Base-by-base conservation (phyloP, 2,888 invertebrate genomes). In the Calameuta filiformis region DNA sequence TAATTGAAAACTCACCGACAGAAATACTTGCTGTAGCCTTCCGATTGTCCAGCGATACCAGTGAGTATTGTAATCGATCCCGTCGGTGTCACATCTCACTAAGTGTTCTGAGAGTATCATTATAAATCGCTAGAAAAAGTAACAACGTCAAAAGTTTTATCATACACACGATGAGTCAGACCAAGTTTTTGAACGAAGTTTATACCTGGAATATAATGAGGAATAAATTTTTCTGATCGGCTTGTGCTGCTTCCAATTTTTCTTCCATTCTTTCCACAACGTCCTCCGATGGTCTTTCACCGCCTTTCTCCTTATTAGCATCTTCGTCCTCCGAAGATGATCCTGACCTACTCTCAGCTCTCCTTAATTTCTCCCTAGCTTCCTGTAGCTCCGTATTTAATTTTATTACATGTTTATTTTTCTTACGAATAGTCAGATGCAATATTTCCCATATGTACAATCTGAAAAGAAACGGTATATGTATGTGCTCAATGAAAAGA, bases 1-100 rank as follows among this genome's bases (percentile, higher is more conserved):
- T 56, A 40, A 56, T 35, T 56, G 9, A 76, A 34, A 77, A 92
- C 94, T 94, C 92, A 98, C 98, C 92, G 95, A 94, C 77, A 99
- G 94, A 92, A 99, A 98, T 37, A 99, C 97, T 93, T 99, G 98
- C 83, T 98, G 97, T 81, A 99, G 93, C 81, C 99, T 93, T 77
- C 98, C 99, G 84, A 98, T 95, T 9, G 98, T 98, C 96, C 98
- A 98, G 87, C 96, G 95, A 93, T 98, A 99, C 98, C 98, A 99
- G 91, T 96, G 96, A 4, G 98, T 98, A 92, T 97, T 96, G 89
- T 96, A 97, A 92, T 98, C 98, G 82, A 96, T 94, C 23, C 97
- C 97, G 92, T 98, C 98, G 1, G 97, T 97, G 92, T 99, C 99
- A 90, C 97, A 97, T 79, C 97, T 94, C 77, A 97, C 97, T 87